Percentiles rank a stretch among this genome's conserved stretches.
These are phyloP conservation scores for Lasioglossum baleicum DNA, from an alignment of 1,140 invertebrate genomes.

Conservation along the genomic window DNA sequence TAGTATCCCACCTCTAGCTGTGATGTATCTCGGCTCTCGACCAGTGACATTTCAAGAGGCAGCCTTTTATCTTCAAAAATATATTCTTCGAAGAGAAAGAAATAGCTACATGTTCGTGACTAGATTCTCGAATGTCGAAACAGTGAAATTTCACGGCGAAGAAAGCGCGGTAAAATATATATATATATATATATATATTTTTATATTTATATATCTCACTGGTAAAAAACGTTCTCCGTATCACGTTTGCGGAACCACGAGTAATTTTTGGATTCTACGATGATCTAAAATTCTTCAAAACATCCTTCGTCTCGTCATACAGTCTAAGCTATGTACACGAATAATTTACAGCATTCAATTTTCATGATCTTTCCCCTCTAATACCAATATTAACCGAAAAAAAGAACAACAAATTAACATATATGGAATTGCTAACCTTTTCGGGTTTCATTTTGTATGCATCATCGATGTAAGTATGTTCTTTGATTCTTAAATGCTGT, in stretches of 20 bases:
- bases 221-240: constrained; percentile 30
- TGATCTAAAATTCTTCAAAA: constrained; percentile 34
- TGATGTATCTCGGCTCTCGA: neutral
- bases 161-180: constrained; percentile 11
- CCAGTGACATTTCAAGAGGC: neutral
- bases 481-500: constrained; percentile 81
- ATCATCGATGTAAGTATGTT: constrained; percentile 70
- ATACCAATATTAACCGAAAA: constrained; percentile 66
- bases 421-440: constrained; percentile 31
- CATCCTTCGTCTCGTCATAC: constrained; percentile 28
- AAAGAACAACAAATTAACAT: neutral
- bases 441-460: constrained; percentile 14
- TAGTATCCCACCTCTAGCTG: neutral
- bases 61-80: neutral
- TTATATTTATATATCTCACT: constrained; percentile 7
- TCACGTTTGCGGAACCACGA: constrained; percentile 20
- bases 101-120: constrained; percentile 38
- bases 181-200: constrained; percentile 2
- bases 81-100: neutral
- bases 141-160: neutral
- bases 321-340: constrained; percentile 71
- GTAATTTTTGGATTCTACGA: constrained; percentile 36
- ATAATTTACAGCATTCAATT: constrained; percentile 74
- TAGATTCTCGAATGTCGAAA: constrained; percentile 41
- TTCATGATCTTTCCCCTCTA: constrained; percentile 73